Percentiles rank a stretch among this genome's conserved stretches.
Conservation (phyloP, 1,140 invertebrate species). For the Myzus persicae region DNA sequence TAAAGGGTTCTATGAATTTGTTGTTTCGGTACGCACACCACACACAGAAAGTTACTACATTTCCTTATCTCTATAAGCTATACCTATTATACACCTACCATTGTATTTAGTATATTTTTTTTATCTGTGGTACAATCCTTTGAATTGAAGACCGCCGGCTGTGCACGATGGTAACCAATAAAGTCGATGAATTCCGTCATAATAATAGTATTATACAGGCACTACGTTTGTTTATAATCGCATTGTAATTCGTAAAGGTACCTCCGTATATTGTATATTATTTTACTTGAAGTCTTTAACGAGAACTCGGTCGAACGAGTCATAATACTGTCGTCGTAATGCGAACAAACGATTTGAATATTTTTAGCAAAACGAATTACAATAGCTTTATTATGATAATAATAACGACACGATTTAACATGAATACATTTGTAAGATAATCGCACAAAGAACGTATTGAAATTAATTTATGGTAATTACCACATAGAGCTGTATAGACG, state of each 20-base stretch:
- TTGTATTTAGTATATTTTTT: slow-evolving; percentile 4
- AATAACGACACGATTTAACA: background rate
- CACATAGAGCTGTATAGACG: background rate
- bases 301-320: background rate
- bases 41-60: background rate
- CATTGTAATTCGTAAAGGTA: background rate
- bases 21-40: background rate
- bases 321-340: background rate
- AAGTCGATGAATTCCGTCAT: background rate
- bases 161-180: background rate
- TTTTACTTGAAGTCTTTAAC: background rate
- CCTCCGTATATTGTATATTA: background rate
- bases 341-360: slow-evolving; percentile 8
- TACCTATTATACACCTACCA: background rate
- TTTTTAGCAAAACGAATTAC: slow-evolving; percentile 15
- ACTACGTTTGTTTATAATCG: background rate
- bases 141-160: background rate
- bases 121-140: background rate
- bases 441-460: background rate
- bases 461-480: slow-evolving; percentile 25
- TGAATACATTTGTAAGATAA: background rate
- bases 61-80: background rate
- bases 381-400: slow-evolving; percentile 18
- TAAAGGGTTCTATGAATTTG: background rate
- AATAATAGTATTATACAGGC: slow-evolving; percentile 3